Base-by-base conservation (phyloP, 1,140 invertebrate species). In the Palaemon carinicauda region DNA sequence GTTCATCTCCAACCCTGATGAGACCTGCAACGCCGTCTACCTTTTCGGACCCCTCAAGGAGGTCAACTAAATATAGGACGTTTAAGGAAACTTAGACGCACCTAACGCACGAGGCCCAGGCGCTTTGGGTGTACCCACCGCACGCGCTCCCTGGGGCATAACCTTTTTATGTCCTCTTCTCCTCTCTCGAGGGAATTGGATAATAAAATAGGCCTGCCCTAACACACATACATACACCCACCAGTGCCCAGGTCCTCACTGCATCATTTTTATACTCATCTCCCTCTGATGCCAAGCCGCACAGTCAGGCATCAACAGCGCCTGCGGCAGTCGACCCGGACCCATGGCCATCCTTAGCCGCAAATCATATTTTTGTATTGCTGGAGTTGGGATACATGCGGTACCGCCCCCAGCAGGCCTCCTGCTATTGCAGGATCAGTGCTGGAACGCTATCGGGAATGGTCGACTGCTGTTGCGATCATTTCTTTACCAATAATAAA, bases 1-100 rank as follows among this genome's bases (percentile, higher is more conserved):
- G 91, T 96, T 96, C 92, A 93, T 96, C 60, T 95, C 95, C 24
- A 95, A 96, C 91, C 94, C 94, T 17, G 95, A 95, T 82, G 93
- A 95, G 90, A 94, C 94, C 87, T 93, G 93, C 89, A 93, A 93
- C 79, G 95, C 95, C 29, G 94, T 95, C 65, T 94, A 96, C 90
- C 93, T 96, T 5, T 96, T 96, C 91, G 96, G 96, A 41, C 96
- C 96, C 21, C 91, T 96, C 24, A 74, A 86, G 73, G 89, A 78
- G 31, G 87, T 90, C 52, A 29, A 87, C 54, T 88, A 84, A 86
- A 74, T n/a, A n/a, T 4, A n/a, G 41, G 24, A 80, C 73, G 65
- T 56, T 41, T 41, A 51, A 79, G 54, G 75, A 52, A 24, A 12
- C 80, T 41, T 56, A 60, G 53, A 80, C 53, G 56, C 71, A 75